phyloP scores from a whole-genome alignment of 1,140 invertebrate genomes.

The Papilio aristodemus region DNA sequence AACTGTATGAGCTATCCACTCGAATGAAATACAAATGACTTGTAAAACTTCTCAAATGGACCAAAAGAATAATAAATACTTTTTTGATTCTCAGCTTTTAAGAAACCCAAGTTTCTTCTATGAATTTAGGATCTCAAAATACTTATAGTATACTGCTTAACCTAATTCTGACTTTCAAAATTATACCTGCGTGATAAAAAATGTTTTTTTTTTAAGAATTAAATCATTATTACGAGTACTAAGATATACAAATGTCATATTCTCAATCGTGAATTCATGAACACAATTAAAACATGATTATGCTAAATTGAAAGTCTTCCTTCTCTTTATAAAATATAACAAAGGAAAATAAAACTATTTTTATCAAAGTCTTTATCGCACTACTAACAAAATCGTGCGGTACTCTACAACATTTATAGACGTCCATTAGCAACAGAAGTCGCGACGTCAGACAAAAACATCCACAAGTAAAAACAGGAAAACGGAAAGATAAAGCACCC shows the following conservation, averaged over 20 bases:
- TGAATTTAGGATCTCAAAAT: too few relatives aligned
- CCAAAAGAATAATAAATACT: not conserved
- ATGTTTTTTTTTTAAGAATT: too few relatives aligned
- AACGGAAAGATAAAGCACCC: constrained; percentile 31
- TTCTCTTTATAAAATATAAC: not conserved
- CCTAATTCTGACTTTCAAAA: too few relatives aligned
- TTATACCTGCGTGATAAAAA: too few relatives aligned
- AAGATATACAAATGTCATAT: too few relatives aligned
- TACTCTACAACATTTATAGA: constrained; percentile 24
- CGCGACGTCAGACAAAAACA: constrained; percentile 29
- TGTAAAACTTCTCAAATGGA: not conserved
- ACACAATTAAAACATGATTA: too few relatives aligned
- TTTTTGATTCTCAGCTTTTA: not conserved
- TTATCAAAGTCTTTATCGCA: not conserved
- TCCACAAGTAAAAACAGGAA: constrained; percentile 31
- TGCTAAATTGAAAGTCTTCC: too few relatives aligned
- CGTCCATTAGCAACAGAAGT: constrained; percentile 30
- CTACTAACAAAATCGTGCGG: constrained; percentile 1
- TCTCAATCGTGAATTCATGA: too few relatives aligned
- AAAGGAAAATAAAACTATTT: constrained; percentile 5
- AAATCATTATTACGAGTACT: too few relatives aligned
- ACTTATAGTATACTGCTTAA: too few relatives aligned
- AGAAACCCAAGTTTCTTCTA: not conserved
- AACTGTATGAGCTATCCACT: not conserved
- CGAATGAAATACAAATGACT: not conserved